A percentile compares a stretch with the other conserved stretches of the same genome.
Conservation (phyloP, 2,797 vertebrate genomes). For the Pteropus rufus region DNA sequence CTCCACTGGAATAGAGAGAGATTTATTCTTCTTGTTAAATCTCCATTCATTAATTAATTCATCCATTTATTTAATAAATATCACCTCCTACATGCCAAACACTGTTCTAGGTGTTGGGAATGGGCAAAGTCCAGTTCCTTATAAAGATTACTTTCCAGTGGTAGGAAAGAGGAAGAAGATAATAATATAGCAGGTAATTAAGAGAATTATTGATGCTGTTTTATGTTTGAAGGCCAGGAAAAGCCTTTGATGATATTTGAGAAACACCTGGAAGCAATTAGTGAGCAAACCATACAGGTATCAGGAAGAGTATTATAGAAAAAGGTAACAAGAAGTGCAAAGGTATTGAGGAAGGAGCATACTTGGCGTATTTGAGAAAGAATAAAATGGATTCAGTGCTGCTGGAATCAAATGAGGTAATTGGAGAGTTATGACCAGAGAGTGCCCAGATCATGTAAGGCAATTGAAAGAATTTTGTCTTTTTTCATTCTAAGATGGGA, state of each 20-base stretch:
- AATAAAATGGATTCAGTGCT: neutral
- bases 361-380: neutral
- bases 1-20: neutral
- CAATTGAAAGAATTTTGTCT: neutral
- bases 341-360: neutral
- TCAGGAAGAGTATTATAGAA: neutral
- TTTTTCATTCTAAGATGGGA: neutral
- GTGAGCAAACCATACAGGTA: neutral
- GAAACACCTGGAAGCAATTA: neutral
- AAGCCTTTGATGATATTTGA: neutral
- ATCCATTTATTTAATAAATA: neutral
- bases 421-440: neutral
- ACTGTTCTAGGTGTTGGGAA: neutral
- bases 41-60: neutral
- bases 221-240: neutral
- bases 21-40: neutral
- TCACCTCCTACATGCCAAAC: neutral
- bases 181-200: neutral
- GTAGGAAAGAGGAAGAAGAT: neutral
- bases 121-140: neutral
- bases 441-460: neutral
- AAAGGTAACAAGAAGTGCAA: neutral
- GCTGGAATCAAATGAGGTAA: neutral
- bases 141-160: neutral
- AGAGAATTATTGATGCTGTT: neutral